Evolutionary conservation across 2,797 vertebrate species (phyloP).

Genomic region (Coreius guichenoti): DNA sequence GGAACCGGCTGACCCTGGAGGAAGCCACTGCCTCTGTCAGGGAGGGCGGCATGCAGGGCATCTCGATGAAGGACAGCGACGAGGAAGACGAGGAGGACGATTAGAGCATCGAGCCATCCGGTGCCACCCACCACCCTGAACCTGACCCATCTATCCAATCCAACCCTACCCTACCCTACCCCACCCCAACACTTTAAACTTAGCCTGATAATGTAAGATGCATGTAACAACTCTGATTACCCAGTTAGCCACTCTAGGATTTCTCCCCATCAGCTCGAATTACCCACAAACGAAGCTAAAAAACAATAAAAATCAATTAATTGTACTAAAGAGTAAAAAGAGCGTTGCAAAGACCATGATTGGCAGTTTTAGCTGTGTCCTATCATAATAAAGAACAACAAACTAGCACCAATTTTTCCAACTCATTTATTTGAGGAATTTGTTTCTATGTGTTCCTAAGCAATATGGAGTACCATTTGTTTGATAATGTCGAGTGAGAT

Average conservation of each 20-base stretch:
- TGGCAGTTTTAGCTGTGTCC: conserved; percentile 95
- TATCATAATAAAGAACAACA: conserved; percentile 75
- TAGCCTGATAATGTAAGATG: conserved; percentile 92
- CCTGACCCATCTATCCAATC: conserved; percentile 36
- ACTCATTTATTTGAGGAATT: conserved; percentile 89
- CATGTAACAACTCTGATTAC: conserved; percentile 96
- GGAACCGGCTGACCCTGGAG: conserved; percentile 94
- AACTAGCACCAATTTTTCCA: conserved; percentile 90
- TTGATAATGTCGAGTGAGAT: conserved; percentile 94
- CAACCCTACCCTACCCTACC: conserved; percentile 31
- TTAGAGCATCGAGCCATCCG: conserved; percentile 76
- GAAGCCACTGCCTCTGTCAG: conserved; percentile 95
- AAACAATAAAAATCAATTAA: conserved; percentile 78
- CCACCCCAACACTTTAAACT: conserved; percentile 78
- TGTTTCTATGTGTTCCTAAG: conserved; percentile 98
- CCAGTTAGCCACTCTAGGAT: conserved; percentile 97
- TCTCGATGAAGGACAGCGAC: conserved; percentile 99
- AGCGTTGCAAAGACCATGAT: conserved; percentile 76
- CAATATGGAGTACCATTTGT: conserved; percentile 99
- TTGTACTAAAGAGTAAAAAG: conserved; percentile 77
- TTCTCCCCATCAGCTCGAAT: conserved; percentile 89
- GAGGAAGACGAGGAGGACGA: conserved; percentile 97
- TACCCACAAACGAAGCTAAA: conserved; percentile 91
- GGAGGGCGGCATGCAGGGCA: conserved; percentile 96
- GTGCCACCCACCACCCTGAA: conserved; percentile 57